Evolutionary conservation across 2,797 vertebrate species (phyloP), one percentile per base, ranked within the genome.

Genomic region (Clarias platycephalus): DNA sequence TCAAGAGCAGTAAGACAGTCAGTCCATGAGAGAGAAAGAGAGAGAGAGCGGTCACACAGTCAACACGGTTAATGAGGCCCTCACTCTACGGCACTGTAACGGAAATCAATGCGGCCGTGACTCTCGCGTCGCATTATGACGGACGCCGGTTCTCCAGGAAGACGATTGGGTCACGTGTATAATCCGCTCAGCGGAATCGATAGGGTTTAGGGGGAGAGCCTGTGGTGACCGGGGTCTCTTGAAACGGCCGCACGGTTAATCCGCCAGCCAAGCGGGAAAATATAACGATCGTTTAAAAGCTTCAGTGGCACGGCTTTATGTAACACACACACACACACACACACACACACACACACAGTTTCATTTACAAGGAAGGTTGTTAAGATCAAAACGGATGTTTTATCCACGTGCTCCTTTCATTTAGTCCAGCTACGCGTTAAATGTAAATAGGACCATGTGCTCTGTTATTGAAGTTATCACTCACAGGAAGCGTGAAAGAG

Each of bases 21-120:
- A 28, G 18, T 31, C 53, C 28, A 10, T 8, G 8, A 22, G 28
- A 34, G 44, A 49, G 10, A 49, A n/a, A 63, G 62, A 26, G 2
- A 12, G 62, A 64, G 62, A 12, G 7, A 82, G 62, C 83, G 70
- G 74, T 83, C 85, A 87, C 83, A 91, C 89, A 66, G 81, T 88
- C 89, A 84, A 87, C 92, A 92, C 94, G 92, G 91, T 94, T 94
- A 93, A 94, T 90, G 91, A 92, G 93, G 88, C 88, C 79, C 83
- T 86, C 44, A 89, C 88, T 87, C 91, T 84, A 86, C 92, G 92
- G 93, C 93, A 92, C 91, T 53, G 88, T 95, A 95, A 95, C 94
- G 91, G 91, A 94, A 94, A 94, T 95, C 93, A 37, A 94, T 95
- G 88, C 80, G 80, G 89, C 90, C 66, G 87, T 85, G 90, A 92